Conservation (phyloP, 2,113 vertebrate species). For the Hydropotes inermis region DNA sequence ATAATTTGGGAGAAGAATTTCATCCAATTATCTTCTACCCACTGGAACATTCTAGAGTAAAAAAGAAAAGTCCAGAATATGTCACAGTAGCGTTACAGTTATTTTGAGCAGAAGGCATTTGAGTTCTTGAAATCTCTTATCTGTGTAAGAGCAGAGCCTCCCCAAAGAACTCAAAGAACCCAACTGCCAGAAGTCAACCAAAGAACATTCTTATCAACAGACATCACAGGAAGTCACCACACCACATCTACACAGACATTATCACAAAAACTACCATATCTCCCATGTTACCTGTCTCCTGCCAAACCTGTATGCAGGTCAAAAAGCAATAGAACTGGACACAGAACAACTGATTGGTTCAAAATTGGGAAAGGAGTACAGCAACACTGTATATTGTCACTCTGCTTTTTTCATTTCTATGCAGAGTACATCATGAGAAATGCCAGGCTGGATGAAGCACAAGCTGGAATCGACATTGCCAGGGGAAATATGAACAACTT, state of each 20-base stretch:
- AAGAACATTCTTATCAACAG: not conserved
- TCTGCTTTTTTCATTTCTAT: not conserved
- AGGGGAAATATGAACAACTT: not conserved
- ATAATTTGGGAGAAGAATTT: conserved; percentile 11
- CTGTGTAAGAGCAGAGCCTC: not conserved
- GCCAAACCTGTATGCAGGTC: not conserved
- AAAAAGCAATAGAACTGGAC: not conserved
- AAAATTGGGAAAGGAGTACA: not conserved
- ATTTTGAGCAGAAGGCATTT: not conserved
- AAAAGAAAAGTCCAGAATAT: not conserved
- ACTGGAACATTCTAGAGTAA: not conserved
- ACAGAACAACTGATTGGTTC: not conserved
- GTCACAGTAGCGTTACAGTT: not conserved
- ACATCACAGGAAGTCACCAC: not conserved
- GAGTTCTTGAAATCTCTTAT: not conserved
- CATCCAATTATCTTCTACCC: not conserved
- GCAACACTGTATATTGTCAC: not conserved
- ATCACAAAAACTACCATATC: not conserved
- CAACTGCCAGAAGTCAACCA: not conserved
- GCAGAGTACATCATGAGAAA: not conserved
- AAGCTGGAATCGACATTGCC: not conserved
- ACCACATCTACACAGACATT: not conserved
- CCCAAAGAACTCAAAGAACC: not conserved
- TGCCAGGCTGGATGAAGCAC: not conserved
- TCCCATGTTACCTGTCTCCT: not conserved